Base-by-base conservation (phyloP, 2,888 invertebrate species). In the Coelinius sp. region DNA sequence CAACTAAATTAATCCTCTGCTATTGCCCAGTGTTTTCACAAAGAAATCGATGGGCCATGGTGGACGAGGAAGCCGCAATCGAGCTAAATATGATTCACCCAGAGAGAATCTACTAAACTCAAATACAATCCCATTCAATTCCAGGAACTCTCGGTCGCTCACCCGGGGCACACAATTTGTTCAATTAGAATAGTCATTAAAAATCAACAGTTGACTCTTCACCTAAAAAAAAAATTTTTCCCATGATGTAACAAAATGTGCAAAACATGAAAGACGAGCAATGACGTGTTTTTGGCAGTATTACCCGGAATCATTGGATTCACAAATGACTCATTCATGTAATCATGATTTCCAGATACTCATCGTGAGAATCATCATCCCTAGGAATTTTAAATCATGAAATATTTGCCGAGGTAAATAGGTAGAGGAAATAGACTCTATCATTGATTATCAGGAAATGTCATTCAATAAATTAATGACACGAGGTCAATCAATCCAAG, bases 21-120 rank as follows among this genome's bases (percentile, higher is more conserved):
- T n/a, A n/a, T n/a, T n/a, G n/a, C n/a, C n/a, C n/a, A n/a, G n/a
- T n/a, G n/a, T n/a, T 4, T 27, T 49, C 44, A 35, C n/a, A 46
- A 38, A 24, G n/a, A 52, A 52, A 63, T 49, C 63, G 62, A 70
- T 62, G 63, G 53, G 44, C 41, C 22, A 20, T 10, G 38, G 25
- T 27, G 41, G 59, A 56, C 69, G 25, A 49, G 20, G 52, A 12
- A 52, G 52, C 31, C 63, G 59, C 31, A 59, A 59, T 17, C 20
- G 35, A 59, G 20, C 35, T 59, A 59, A 59, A 59, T 35, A 59
- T 59, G 59, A 59, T 31, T 59, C 59, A 59, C 17, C 44, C 31
- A 20, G 22, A n/a, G 62, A 53, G 14, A 22, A 2, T n/a, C 38
- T 17, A 14, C 20, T 44, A 27, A 35, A 20, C 41, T 12, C 38